Percentiles rank a stretch among this genome's conserved stretches.
These are phyloP conservation scores for Lasioglossum albipes DNA, from an alignment of 1,140 invertebrate genomes.

Conservation along the genomic window DNA sequence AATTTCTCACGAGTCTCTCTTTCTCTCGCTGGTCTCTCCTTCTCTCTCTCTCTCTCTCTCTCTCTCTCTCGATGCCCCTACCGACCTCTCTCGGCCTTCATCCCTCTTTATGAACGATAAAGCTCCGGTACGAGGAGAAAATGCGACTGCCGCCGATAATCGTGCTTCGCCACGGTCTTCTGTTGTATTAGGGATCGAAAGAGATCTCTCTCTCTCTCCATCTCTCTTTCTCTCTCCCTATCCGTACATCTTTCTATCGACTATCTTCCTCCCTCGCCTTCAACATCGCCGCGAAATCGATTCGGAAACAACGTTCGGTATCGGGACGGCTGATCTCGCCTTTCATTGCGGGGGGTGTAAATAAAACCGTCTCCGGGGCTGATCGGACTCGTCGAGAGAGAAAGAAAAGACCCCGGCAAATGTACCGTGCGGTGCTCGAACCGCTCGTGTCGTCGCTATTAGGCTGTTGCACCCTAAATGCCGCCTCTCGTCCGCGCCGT, in stretches of 20 bases:
- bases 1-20: constrained; percentile 47
- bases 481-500: neutral
- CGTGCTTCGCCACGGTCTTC: neutral
- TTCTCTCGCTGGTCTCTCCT: neutral
- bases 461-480: neutral
- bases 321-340: neutral
- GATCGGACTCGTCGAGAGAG: neutral
- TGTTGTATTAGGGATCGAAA: neutral
- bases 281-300: constrained; percentile 24
- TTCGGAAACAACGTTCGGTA: constrained; percentile 20
- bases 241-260: neutral
- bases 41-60: neutral
- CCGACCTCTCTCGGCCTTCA: neutral
- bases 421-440: neutral
- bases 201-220: too few species aligned
- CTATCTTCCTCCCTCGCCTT: neutral
- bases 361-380: neutral
- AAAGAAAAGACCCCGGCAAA: neutral
- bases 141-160: constrained; percentile 26
- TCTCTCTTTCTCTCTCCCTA: too few species aligned
- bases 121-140: constrained; percentile 18
- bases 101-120: constrained; percentile 9
- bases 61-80: neutral
- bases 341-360: neutral
- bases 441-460: neutral